A percentile compares a stretch with the other conserved stretches of the same genome.
These are phyloP conservation scores for Phaenicophaeus curvirostris DNA, from an alignment of 2,797 vertebrate genomes.

Conservation along the genomic window DNA sequence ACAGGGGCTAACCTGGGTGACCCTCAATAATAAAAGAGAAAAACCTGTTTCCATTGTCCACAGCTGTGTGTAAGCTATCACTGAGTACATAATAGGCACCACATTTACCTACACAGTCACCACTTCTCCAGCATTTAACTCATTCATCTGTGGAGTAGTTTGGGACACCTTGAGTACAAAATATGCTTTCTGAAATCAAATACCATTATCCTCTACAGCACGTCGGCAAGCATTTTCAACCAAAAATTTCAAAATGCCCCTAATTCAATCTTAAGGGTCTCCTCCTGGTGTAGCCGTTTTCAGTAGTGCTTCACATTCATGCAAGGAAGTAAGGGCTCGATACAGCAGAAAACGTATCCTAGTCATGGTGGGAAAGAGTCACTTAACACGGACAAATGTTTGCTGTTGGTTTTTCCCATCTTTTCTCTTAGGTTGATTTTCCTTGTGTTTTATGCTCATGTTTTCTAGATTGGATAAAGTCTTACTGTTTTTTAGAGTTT, in stretches of 20 bases:
- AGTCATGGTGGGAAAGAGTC: not conserved
- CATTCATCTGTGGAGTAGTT: constrained; percentile 48
- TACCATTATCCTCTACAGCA: constrained; percentile 59
- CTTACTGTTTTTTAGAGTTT: not conserved
- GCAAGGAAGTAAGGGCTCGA: not conserved
- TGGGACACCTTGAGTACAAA: constrained; percentile 51
- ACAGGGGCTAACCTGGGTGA: constrained; percentile 61
- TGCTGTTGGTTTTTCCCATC: not conserved
- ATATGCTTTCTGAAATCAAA: constrained; percentile 58
- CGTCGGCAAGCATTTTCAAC: constrained; percentile 1
- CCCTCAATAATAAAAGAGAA: constrained; percentile 61
- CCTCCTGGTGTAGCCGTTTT: constrained; percentile 15
- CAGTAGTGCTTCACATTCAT: not conserved
- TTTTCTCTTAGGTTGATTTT: not conserved
- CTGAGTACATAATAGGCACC: constrained; percentile 35
- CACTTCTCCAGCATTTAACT: constrained; percentile 31
- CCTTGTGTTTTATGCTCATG: not conserved
- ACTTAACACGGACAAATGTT: not conserved
- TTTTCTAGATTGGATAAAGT: not conserved
- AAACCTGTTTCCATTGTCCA: constrained; percentile 62
- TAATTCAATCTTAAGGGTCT: constrained; percentile 41
- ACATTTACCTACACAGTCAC: constrained; percentile 51
- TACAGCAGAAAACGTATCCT: not conserved
- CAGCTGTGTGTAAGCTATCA: constrained; percentile 48
- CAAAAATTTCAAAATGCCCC: constrained; percentile 58